Evolutionary conservation across 2,113 vertebrate species (phyloP), one percentile per base, ranked within the genome.

Genomic region (Lepus europaeus): DNA sequence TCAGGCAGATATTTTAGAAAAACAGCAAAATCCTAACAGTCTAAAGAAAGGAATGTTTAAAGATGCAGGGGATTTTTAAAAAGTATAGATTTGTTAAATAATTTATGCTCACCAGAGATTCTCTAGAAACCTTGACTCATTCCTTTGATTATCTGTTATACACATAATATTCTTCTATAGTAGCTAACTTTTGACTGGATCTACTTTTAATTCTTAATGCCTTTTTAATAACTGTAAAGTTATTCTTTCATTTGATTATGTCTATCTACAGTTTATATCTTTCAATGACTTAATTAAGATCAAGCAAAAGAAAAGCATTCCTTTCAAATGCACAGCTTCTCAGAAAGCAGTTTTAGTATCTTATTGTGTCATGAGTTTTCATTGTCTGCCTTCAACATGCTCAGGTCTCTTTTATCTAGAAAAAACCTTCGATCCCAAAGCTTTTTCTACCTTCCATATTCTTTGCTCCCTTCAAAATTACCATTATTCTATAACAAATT

Each of bases 391-490:
- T 94, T 83, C 39, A 78, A 89, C 8, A 91, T 29, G 9, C 20
- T 86, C 45, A 66, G 23, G 76, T 88, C 33, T 76, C 76, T 27
- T 92, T 92, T 5, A 89, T 3, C 29, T 70, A 96, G 23, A 80
- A 83, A 95, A 82, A 9, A 9, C 2, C 27, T 49, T 73, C 79
- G 39, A 82, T 69, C 16, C 27, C 49, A 86, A 68, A 70, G 13
- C 6, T 49, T 49, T 45, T 93, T 89, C 27, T 72, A 63, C 23
- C 56, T 19, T 73, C 27, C 3, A 86, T n/a, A 19, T 82, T 91
- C n/a, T 19, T 36, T 73, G 56, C 33, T 82, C 45, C 45, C 45
- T 45, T 45, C 45, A 45, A 45, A 45, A 45, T 45, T 45, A 45
- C 45, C 45, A 45, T 45, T 45, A n/a, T 59, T 83, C 66, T 72